phyloP scores from a whole-genome alignment of 2,888 invertebrate genomes.

The Tuberolachnus salignus region DNA sequence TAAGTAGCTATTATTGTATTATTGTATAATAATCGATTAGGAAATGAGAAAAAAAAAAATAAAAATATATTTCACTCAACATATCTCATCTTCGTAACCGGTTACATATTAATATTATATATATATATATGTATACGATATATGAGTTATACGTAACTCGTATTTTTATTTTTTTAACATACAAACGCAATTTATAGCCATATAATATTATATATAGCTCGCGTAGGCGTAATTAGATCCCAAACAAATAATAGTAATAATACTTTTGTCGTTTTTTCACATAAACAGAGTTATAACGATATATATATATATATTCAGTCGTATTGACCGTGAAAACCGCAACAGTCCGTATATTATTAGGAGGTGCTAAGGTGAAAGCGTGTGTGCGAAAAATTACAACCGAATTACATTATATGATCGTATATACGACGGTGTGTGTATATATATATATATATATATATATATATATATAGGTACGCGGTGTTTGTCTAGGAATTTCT shows the following conservation, averaged over 20 bases:
- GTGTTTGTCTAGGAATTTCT: constrained; percentile 24
- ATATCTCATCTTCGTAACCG: no score
- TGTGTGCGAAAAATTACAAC: constrained; percentile 46
- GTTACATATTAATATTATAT: constrained; percentile 18
- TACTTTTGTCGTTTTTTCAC: constrained; percentile 28
- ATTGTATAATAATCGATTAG: constrained; percentile 43
- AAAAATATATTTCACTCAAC: no score
- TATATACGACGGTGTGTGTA: no score
- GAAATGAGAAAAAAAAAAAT: constrained; percentile 28
- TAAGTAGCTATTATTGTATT: no score
- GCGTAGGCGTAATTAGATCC: constrained; percentile 50
- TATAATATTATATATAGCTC: not conserved
- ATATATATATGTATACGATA: no score
- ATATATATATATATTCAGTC: constrained; percentile 7
- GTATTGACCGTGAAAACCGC: constrained; percentile 45
- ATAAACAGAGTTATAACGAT: not conserved
- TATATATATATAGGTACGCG: no score
- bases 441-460: no score
- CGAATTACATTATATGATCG: constrained; percentile 24
- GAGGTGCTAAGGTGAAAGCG: constrained; percentile 44
- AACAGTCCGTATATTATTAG: not conserved
- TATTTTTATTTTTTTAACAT: not conserved
- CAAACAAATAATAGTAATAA: constrained; percentile 3
- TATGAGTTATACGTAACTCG: constrained; percentile 16
- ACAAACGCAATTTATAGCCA: not conserved